A percentile compares a stretch with the other conserved stretches of the same genome.
Conservation (phyloP, 1,140 invertebrate genomes). For the Drosophila simulans region DNA sequence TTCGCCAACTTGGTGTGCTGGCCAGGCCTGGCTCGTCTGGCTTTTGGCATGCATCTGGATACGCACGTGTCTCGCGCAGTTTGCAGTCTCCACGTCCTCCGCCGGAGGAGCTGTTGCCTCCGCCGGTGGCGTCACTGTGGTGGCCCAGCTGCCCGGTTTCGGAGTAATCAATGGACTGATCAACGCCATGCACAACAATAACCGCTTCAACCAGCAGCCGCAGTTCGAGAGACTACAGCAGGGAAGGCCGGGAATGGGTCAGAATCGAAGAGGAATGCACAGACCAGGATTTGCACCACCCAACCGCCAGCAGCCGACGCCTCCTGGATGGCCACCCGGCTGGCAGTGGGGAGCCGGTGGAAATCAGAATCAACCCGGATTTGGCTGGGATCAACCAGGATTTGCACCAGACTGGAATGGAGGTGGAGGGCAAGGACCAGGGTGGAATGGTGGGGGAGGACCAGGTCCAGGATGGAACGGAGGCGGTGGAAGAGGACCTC, state of each 20-base stretch:
- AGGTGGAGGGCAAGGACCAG: not conserved
- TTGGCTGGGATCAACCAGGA: constrained; percentile 10
- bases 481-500: constrained; percentile 10
- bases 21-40: constrained; percentile 8
- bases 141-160: constrained; percentile 50
- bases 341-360: constrained; percentile 42
- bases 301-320: constrained; percentile 25
- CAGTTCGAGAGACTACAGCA: constrained; percentile 20
- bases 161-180: constrained; percentile 21
- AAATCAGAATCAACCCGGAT: constrained; percentile 24
- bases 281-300: constrained; percentile 1
- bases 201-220: constrained; percentile 21
- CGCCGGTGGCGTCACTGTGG: constrained; percentile 48
- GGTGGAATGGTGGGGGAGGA: constrained; percentile 3
- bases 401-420: constrained; percentile 11
- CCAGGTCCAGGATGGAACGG: constrained; percentile 17
- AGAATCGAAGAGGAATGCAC: not conserved
- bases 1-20: constrained; percentile 11
- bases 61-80: constrained; percentile 35
- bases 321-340: constrained; percentile 43
- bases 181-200: constrained; percentile 17
- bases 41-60: constrained; percentile 13
- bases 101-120: constrained; percentile 45
- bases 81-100: constrained; percentile 42
- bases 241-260: constrained; percentile 14